These are phyloP conservation scores for Hypothenemus hampei DNA, from an alignment of 1,140 invertebrate genomes.

Conservation along the genomic window DNA sequence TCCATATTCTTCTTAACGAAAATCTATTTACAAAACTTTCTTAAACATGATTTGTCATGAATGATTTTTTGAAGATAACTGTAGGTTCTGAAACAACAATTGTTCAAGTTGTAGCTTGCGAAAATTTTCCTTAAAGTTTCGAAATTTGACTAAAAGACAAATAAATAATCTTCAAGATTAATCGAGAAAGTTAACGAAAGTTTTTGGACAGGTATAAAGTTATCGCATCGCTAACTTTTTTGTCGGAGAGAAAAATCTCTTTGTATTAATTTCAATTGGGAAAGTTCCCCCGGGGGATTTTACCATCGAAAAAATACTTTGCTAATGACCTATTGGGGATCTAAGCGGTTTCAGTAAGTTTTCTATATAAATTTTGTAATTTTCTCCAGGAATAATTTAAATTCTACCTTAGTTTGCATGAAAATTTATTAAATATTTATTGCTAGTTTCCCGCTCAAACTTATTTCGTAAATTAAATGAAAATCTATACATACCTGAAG, in stretches of 20 bases:
- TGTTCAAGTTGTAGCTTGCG: no score
- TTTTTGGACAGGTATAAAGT: slow-evolving; percentile 14
- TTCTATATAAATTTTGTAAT: background rate
- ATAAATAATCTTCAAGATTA: slow-evolving; percentile 10
- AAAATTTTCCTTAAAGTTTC: background rate
- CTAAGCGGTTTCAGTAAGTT: slow-evolving; percentile 16
- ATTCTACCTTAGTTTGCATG: slow-evolving; percentile 17
- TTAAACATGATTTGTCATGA: no score
- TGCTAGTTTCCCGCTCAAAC: background rate
- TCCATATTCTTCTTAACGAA: no score
- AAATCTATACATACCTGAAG: slow-evolving; percentile 5
- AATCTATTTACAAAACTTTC: no score
- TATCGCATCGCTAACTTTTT: slow-evolving; percentile 10
- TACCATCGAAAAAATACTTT: slow-evolving; percentile 10
- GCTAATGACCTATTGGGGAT: slow-evolving; percentile 15
- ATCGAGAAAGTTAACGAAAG: slow-evolving; percentile 12
- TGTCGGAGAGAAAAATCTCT: slow-evolving; percentile 14
- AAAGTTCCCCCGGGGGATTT: slow-evolving; percentile 8
- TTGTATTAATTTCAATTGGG: slow-evolving; percentile 18
- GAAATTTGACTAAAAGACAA: slow-evolving; percentile 6
- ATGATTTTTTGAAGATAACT: no score
- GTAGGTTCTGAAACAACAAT: no score
- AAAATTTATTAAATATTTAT: slow-evolving; percentile 8
- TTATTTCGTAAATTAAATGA: slow-evolving; percentile 14
- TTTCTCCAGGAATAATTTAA: no score